These are phyloP conservation scores for Rhincodon typus DNA, from an alignment of 2,797 vertebrate species.

Conservation along the genomic window DNA sequence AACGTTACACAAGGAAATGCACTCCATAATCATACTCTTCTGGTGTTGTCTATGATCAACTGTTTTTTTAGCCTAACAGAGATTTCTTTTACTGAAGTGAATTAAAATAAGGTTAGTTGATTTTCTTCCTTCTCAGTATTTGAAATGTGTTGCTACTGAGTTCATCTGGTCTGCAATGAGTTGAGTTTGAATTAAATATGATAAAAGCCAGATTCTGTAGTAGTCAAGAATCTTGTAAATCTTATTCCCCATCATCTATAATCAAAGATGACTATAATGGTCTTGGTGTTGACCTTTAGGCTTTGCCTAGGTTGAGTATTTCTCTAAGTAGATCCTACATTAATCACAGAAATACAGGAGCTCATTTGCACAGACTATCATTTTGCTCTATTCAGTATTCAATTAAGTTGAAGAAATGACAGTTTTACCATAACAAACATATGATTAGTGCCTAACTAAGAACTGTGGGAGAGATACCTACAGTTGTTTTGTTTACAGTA, in stretches of 20 bases:
- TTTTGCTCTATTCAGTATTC: constrained; percentile 28
- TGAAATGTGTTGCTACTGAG: not conserved
- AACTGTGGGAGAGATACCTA: not conserved
- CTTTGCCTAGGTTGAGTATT: constrained; percentile 20
- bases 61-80: not conserved
- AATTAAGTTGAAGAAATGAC: constrained; percentile 17
- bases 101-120: not conserved
- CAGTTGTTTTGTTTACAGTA: not conserved
- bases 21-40: not conserved
- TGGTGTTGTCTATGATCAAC: too few relatives aligned
- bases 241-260: not conserved
- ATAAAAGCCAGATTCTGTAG: not conserved
- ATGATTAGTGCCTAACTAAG: not conserved
- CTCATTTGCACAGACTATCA: constrained; percentile 25
- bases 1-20: not conserved
- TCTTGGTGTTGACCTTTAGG: constrained; percentile 22
- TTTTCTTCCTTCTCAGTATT: not conserved
- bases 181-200: not conserved
- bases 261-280: constrained; percentile 3
- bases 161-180: not conserved
- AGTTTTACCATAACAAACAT: constrained; percentile 3
- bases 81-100: not conserved
- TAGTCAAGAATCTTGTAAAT: not conserved
- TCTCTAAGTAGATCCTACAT: constrained; percentile 35
- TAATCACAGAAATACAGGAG: constrained; percentile 20